phyloP scores from a whole-genome alignment of 2,888 invertebrate genomes.

The Phalera bucephala region DNA sequence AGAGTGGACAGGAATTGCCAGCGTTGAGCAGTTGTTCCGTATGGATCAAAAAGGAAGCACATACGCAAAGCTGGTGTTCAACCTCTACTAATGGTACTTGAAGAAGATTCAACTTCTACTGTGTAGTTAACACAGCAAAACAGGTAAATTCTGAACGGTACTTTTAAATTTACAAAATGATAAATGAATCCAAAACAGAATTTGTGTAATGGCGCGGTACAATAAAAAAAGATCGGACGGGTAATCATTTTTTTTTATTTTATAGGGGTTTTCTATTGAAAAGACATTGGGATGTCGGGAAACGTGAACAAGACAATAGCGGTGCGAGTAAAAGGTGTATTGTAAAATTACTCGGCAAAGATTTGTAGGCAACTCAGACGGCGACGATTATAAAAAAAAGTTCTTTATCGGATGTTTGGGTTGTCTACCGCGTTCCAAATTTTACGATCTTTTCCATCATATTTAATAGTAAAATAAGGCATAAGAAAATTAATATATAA shows the following conservation, averaged over 20 bases:
- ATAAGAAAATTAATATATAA: too few species aligned
- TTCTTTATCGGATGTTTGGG: too few species aligned
- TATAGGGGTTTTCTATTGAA: constrained; percentile 44
- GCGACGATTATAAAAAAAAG: not conserved
- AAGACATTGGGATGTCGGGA: constrained; percentile 48
- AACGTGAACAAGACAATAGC: constrained; percentile 55
- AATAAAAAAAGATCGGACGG: constrained; percentile 28
- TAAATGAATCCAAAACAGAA: constrained; percentile 11
- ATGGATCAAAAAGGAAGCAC: too few species aligned
- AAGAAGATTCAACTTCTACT: not conserved
- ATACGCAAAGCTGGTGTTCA: too few species aligned
- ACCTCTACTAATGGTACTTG: too few species aligned
- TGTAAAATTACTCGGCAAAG: constrained; percentile 34
- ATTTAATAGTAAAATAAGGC: too few species aligned
- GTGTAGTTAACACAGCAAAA: not conserved
- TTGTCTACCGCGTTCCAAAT: too few species aligned
- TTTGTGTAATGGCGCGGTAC: constrained; percentile 24
- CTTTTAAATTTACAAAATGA: constrained; percentile 22
- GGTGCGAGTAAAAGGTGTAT: constrained; percentile 37
- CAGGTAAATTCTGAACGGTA: not conserved
- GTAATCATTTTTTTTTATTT: constrained; percentile 19
- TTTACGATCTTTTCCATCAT: too few species aligned
- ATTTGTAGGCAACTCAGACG: constrained; percentile 8
- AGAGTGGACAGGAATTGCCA: too few species aligned
- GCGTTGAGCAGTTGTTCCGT: too few species aligned